Evolutionary conservation across 2,113 vertebrate species (phyloP).

Genomic region (Hipposideros armiger): DNA sequence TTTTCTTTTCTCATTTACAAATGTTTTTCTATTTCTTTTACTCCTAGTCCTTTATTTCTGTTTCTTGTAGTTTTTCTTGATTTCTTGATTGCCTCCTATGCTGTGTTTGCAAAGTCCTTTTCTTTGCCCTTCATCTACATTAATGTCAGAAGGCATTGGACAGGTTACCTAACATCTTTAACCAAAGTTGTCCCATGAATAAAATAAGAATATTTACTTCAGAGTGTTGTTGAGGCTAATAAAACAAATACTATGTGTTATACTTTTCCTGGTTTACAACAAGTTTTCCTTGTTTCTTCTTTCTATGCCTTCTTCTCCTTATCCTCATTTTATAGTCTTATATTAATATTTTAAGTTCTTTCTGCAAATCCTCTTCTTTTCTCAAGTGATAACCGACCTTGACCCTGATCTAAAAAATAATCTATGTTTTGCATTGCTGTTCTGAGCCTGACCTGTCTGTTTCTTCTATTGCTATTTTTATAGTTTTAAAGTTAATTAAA

Average conservation of each 20-base stretch:
- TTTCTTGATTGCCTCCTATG: background rate
- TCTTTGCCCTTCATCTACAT: background rate
- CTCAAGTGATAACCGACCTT: background rate
- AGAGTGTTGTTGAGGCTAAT: background rate
- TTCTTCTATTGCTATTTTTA: background rate
- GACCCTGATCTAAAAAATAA: background rate
- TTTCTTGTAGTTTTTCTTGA: background rate
- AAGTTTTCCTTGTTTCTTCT: background rate
- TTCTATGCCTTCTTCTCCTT: background rate
- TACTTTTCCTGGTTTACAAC: background rate
- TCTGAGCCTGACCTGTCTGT: background rate
- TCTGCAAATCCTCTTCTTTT: background rate
- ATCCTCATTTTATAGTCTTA: background rate
- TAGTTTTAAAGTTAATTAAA: background rate
- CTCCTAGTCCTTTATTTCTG: background rate
- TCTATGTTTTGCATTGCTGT: background rate
- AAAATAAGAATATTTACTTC: conserved; percentile 9
- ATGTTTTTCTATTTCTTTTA: background rate
- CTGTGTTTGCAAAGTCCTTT: background rate
- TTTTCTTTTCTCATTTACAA: background rate
- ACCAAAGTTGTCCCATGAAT: background rate
- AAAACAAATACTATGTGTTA: background rate
- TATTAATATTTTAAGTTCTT: conserved; percentile 24
- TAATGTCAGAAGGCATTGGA: no score
- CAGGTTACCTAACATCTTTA: background rate